Evolutionary conservation across 2,888 invertebrate genomes (phyloP).

Genomic region (Trichacis sp.): DNA sequence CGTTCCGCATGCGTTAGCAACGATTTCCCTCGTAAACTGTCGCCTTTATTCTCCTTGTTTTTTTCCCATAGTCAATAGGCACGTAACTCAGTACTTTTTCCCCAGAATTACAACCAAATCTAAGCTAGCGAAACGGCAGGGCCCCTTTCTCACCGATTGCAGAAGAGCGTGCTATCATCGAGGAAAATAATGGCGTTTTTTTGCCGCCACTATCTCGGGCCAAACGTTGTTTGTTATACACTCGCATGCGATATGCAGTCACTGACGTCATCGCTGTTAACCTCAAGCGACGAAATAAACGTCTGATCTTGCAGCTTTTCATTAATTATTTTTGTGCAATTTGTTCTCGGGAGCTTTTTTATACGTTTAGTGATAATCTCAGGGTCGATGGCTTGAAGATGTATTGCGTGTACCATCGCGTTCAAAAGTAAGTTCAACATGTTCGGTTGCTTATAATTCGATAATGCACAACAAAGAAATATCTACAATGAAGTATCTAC

Average conservation of each 20-base stretch:
- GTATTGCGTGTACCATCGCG: constrained; percentile 1
- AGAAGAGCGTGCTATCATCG: constrained; percentile 3
- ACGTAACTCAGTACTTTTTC: no score
- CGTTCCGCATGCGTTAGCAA: no score
- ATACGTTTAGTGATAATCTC: no score
- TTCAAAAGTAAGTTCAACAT: not conserved
- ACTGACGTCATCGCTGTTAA: constrained; percentile 31
- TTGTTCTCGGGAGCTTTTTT: no score
- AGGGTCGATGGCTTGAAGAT: no score
- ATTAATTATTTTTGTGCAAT: constrained; percentile 11
- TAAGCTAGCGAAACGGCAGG: not conserved
- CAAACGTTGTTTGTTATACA: constrained; percentile 28
- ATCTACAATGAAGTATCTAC: no score
- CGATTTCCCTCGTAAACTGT: not conserved
- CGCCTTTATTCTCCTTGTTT: not conserved
- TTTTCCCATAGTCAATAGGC: no score
- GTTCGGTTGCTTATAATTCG: no score
- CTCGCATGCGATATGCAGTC: constrained; percentile 12
- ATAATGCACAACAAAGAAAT: no score
- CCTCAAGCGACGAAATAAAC: constrained; percentile 26
- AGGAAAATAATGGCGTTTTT: constrained; percentile 11
- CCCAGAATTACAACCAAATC: no score
- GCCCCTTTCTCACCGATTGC: not conserved
- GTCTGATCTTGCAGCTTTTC: constrained; percentile 11
- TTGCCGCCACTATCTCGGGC: constrained; percentile 21